These are phyloP conservation scores for Furcifer pardalis DNA, from an alignment of 2,797 vertebrate species.

Conservation along the genomic window DNA sequence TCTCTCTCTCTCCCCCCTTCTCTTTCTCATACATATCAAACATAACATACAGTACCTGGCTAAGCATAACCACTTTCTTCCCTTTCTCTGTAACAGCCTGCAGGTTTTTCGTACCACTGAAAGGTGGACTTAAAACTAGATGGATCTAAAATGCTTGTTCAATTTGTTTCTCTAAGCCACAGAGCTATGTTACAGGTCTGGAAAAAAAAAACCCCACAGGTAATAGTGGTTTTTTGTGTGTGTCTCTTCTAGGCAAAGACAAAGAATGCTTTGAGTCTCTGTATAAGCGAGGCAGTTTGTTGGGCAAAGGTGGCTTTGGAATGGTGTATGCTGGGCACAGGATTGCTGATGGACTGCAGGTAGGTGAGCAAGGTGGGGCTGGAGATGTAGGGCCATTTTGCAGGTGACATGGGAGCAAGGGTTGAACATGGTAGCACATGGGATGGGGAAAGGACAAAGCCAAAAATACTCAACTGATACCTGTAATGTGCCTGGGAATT, in stretches of 20 bases:
- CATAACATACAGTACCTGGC: no score
- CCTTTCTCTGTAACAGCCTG: no score
- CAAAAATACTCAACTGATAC: not conserved
- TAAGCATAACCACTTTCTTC: no score
- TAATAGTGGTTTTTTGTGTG: not conserved
- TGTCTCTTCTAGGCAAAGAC: slow-evolving; percentile 69
- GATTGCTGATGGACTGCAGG: slow-evolving; percentile 82
- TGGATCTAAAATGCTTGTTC: no score
- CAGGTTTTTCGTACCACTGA: no score
- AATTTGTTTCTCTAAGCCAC: no score
- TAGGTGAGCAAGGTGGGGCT: slow-evolving; percentile 41
- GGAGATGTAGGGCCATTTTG: not conserved
- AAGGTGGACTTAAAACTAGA: no score
- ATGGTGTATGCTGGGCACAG: slow-evolving; percentile 83
- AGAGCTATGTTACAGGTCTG: not conserved
- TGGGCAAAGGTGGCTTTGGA: slow-evolving; percentile 86
- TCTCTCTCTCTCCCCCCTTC: no score
- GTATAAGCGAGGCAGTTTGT: slow-evolving; percentile 77
- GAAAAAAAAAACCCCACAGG: not conserved
- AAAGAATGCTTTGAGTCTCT: slow-evolving; percentile 77
- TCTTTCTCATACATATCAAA: no score
- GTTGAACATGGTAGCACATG: no score
- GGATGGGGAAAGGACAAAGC: not conserved
- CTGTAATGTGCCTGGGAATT: not conserved
- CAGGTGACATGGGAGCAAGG: not conserved